phyloP scores from a whole-genome alignment of 2,113 vertebrate species.

The Bos taurus region ARS-UCD2.0 NC_037349.1:37792501-37793000 shows the following conservation, averaged over 20 bases:
- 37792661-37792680: not conserved
- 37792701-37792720: not conserved
- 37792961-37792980: not conserved
- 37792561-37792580: not conserved
- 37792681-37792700: not conserved
- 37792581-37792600: not conserved
- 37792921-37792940: not conserved
- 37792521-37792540: not conserved
- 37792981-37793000: not conserved
- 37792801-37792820: not conserved
- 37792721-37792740: not conserved
- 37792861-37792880: not conserved
- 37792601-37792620: not conserved
- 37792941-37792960: not conserved
- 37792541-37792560: not conserved
- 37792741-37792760: not conserved
- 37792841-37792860: not conserved
- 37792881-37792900: not conserved
- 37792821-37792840: not conserved
- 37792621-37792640: not conserved
- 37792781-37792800: not conserved
- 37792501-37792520: not conserved
- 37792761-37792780: not conserved
- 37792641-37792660: not conserved
- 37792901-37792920: not conserved